Evolutionary conservation across 2,113 vertebrate species (phyloP), one percentile per base, ranked within the genome.

Genomic region (Cacatua alba): DNA sequence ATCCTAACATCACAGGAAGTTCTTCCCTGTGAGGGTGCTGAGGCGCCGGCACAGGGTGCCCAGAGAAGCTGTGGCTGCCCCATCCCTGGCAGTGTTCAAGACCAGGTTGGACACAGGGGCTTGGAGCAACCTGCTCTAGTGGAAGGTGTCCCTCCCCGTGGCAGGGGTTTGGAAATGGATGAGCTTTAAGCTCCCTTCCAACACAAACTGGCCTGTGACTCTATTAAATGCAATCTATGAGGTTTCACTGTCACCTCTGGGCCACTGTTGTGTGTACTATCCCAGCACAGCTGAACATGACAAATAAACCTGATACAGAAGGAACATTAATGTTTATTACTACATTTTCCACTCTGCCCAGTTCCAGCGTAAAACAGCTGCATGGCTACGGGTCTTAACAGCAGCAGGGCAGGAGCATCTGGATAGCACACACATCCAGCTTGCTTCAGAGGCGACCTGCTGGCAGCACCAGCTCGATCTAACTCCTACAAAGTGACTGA

Each of bases 351-450:
- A 7, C 39, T 68, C 57, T 60, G 20, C 44, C 23, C 41, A 23
- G 35, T 21, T 79, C 20, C 5, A 72, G 43, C 43, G 82, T 71
- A 29, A 64, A 88, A 39, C 11, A 77, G 57, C 82, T 69, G 70
- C 68, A 53, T 33, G 33, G 35, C 55, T 86, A 35, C 28, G 41
- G 49, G 64, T 44, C 63, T 37, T 16, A 35, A 2, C 1, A 0
- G 26, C 62, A 65, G 67, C 52, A 62, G 67, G 44, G 33, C 21
- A 67, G 9, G 15, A 86, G 19, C 49, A 86, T 41, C 41, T 1
- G 0, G 37, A 28, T 29, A 35, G 75, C 17, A 39, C 28, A 18
- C 1, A 2, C 31, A 7, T 2, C 14, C 9, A 44, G 46, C 31
- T 25, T 63, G n/a, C 17, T 20, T 55, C 24, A 53, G 51, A 59